A percentile compares a stretch with the other conserved stretches of the same genome.
phyloP scores from a whole-genome alignment of 2,888 invertebrate species.

The Coremacera marginata region DNA sequence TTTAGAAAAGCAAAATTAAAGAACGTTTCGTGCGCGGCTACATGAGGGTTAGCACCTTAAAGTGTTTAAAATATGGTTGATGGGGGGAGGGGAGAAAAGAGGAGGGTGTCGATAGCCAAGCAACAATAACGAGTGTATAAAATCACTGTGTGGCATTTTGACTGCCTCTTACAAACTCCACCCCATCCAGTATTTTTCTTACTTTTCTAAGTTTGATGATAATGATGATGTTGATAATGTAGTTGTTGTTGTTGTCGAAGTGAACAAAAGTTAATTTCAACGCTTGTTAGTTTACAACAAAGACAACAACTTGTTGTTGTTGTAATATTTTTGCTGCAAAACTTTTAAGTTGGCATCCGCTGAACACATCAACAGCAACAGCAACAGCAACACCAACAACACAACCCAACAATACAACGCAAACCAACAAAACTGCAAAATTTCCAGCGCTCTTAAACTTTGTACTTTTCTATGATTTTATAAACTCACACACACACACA shows the following conservation, averaged over 20 bases:
- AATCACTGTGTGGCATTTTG: background rate
- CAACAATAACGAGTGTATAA: too few relatives aligned
- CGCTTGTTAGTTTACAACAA: slow-evolving; percentile 5
- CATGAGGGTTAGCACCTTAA: background rate
- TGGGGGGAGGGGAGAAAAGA: too few relatives aligned
- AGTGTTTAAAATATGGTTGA: too few relatives aligned
- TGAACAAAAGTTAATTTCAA: slow-evolving; percentile 11
- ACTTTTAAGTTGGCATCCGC: background rate
- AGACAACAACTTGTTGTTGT: background rate
- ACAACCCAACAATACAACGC: background rate
- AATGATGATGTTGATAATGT: background rate
- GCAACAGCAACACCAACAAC: too few relatives aligned
- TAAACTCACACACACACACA: background rate
- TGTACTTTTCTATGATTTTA: background rate
- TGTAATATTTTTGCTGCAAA: background rate
- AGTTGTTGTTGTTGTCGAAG: background rate
- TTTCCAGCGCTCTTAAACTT: background rate
- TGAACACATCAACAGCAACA: background rate
- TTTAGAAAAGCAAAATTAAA: slow-evolving; percentile 15
- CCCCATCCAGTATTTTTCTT: background rate
- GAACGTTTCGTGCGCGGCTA: background rate
- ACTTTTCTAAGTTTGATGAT: background rate
- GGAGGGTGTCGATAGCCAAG: background rate
- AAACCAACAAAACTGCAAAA: background rate
- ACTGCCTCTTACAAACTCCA: background rate